phyloP scores from a whole-genome alignment of 2,888 invertebrate genomes.

The Phytoseiulus persimilis region DNA sequence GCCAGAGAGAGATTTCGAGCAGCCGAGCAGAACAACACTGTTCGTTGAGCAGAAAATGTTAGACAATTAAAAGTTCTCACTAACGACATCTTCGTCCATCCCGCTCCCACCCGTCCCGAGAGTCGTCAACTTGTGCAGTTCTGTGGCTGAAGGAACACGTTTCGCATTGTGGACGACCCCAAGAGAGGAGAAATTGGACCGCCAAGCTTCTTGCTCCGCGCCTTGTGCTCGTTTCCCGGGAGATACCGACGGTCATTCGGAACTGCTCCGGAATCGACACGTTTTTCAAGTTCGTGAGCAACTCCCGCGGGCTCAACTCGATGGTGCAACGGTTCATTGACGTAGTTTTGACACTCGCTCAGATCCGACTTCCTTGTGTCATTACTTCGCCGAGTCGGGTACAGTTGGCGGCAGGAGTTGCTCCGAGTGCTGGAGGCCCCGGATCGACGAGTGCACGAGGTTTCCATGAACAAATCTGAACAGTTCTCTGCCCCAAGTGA shows the following conservation, averaged over 20 bases:
- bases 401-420: no score
- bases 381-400: no score
- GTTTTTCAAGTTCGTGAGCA: neutral
- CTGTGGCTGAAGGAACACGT: neutral
- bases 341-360: neutral
- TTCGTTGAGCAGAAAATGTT: neutral
- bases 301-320: neutral
- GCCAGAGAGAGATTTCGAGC: neutral
- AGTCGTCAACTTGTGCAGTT: conserved; percentile 5
- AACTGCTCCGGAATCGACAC: neutral
- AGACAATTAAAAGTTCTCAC: neutral
- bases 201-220: neutral
- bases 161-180: neutral
- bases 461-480: no score
- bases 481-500: no score
- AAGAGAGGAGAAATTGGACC: neutral
- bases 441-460: no score
- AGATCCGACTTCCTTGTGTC: neutral
- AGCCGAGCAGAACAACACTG: neutral
- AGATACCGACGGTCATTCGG: neutral
- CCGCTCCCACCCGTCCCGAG: neutral
- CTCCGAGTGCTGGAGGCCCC: no score
- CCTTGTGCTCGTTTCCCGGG: neutral
- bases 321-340: neutral
- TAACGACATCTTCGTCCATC: neutral